phyloP scores from a whole-genome alignment of 1,140 invertebrate species.

The Probaryconus sp. region DNA sequence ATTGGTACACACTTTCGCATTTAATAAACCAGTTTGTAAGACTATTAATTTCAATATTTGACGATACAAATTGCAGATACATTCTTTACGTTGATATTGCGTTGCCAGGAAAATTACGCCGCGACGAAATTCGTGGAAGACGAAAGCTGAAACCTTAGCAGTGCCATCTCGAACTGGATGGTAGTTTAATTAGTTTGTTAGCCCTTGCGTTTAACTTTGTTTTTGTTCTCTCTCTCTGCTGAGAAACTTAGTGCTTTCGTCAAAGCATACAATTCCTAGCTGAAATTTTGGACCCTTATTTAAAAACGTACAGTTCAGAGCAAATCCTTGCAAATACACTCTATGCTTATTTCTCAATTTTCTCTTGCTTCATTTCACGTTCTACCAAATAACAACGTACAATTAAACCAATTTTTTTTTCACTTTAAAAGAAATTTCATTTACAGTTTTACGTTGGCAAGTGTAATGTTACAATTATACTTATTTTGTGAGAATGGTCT shows the following conservation, averaged over 20 bases:
- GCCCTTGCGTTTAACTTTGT: constrained; percentile 65
- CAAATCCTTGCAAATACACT: constrained; percentile 23
- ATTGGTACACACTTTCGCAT: not conserved
- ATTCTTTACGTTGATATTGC: constrained; percentile 28
- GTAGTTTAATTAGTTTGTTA: constrained; percentile 70
- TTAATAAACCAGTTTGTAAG: constrained; percentile 36
- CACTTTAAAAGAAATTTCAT: too few relatives aligned
- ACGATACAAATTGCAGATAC: constrained; percentile 4
- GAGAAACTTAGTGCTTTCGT: not conserved
- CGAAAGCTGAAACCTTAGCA: constrained; percentile 27
- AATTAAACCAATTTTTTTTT: too few relatives aligned
- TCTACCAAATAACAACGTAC: not conserved
- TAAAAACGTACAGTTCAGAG: constrained; percentile 18
- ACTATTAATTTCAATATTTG: constrained; percentile 42
- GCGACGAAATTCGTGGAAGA: constrained; percentile 33
- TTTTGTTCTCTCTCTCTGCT: constrained; percentile 34
- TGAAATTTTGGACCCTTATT: constrained; percentile 28
- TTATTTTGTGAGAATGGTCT: too few relatives aligned
- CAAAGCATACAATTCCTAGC: constrained; percentile 27
- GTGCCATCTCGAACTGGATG: constrained; percentile 37
- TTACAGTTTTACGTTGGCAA: too few relatives aligned
- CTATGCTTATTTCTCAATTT: not conserved
- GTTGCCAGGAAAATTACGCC: constrained; percentile 32
- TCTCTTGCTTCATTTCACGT: not conserved
- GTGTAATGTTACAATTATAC: too few relatives aligned